phyloP scores from a whole-genome alignment of 2,113 vertebrate genomes.

The Psammodynastes pulverulentus region DNA sequence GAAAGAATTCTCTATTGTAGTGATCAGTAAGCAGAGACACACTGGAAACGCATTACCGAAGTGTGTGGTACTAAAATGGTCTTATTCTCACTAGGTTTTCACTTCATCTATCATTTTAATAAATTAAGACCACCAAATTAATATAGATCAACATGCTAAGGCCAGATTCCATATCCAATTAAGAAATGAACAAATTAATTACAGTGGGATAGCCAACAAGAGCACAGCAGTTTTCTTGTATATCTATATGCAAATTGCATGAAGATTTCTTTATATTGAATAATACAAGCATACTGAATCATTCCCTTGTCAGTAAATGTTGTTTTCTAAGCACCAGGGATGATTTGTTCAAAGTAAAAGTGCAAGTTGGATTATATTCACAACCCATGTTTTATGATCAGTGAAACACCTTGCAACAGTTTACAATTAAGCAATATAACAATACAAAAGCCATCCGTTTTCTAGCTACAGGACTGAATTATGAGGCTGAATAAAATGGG shows the following conservation, averaged over 20 bases:
- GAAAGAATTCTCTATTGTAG: slow-evolving; percentile 26
- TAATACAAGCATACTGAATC: background rate
- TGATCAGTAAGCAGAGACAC: slow-evolving; percentile 42
- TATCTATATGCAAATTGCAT: background rate
- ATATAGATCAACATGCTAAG: rapidly evolving
- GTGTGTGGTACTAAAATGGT: background rate
- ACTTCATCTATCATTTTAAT: slow-evolving; percentile 33
- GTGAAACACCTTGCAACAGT: slow-evolving; percentile 63
- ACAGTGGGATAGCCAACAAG: slow-evolving; percentile 32
- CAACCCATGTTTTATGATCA: slow-evolving; percentile 63
- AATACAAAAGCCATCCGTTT: slow-evolving; percentile 70
- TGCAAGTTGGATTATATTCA: slow-evolving; percentile 48
- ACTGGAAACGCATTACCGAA: background rate
- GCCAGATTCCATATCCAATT: slow-evolving; percentile 22
- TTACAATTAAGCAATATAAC: slow-evolving; percentile 71
- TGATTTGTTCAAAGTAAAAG: slow-evolving; percentile 19
- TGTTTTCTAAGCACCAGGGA: slow-evolving; percentile 24
- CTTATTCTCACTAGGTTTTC: slow-evolving; percentile 14
- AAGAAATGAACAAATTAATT: slow-evolving; percentile 6
- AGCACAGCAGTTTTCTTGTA: background rate
- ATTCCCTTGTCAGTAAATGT: slow-evolving; percentile 29
- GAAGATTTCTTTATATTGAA: background rate
- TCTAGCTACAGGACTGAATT: slow-evolving; percentile 67
- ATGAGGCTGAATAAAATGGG: slow-evolving; percentile 62
- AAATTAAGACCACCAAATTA: slow-evolving; percentile 25